Evolutionary conservation across 2,888 invertebrate species (phyloP), one percentile per base, ranked within the genome.

Genomic region (Cephus runcator): DNA sequence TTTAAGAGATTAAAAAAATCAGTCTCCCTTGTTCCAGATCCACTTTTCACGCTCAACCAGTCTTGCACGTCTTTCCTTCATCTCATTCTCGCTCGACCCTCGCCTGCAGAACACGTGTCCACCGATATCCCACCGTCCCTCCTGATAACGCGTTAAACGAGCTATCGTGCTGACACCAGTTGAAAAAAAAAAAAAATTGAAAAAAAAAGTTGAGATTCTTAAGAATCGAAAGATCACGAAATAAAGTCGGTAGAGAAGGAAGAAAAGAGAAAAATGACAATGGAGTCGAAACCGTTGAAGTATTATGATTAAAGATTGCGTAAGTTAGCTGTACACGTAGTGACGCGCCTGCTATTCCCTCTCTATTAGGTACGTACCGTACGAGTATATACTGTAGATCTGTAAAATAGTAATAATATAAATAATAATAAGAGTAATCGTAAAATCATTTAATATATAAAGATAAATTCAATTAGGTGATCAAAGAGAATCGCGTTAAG

Each of bases 401-500:
- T 56, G 56, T 56, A 56, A 15, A 23, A 56, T 56, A 56, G 23
- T 56, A 23, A 56, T 56, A 56, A 56, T 56, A 56, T 0, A 15
- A 56, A 9, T 23, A 56, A 56, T 23, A 56, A 56, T 56, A 56
- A 56, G 1, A 23, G 2, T 56, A 56, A 9, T 56, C 56, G 56
- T 56, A 56, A 56, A 56, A 9, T 56, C 56, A 9, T 56, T 40
- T 77, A 76, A 76, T 69, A 33, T 12, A 30, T 69, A 69, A 30
- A 56, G 30, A 33, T 69, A 69, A 34, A 69, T 23, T 15, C 2
- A 23, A 34, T 71, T 34, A 35, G 73, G 73, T 34, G 69, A 79
- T 34, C 34, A 73, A 79, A 68, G 76, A 90, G 90, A 90, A 89
- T 89, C 87, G 90, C 90, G 90, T 88, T 85, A 87, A 89, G 90